A percentile compares a stretch with the other conserved stretches of the same genome.
Evolutionary conservation across 2,797 vertebrate species (phyloP).

Genomic region (Amblyraja radiata): DNA sequence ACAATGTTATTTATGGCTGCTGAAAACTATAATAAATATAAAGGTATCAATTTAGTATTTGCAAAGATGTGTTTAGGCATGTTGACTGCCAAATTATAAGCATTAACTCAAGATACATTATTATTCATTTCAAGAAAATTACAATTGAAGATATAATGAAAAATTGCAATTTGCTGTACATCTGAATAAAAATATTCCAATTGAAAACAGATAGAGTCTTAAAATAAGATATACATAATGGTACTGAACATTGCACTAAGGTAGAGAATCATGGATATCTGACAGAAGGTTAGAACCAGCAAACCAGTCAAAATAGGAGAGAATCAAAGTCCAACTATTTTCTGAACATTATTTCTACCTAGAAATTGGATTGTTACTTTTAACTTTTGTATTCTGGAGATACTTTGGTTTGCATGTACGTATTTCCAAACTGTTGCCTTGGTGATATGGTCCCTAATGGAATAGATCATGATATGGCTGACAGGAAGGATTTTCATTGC

Average conservation of each 20-base stretch:
- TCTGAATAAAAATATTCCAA: not conserved
- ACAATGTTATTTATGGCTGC: not conserved
- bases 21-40: not conserved
- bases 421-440: not conserved
- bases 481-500: not conserved
- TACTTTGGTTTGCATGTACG: not conserved
- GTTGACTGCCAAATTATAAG: not conserved
- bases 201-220: not conserved
- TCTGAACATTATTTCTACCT: not conserved
- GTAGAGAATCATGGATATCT: not conserved
- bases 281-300: not conserved
- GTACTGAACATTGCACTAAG: not conserved
- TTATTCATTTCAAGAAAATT: not conserved
- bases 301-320: not conserved
- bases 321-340: not conserved
- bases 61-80: not conserved
- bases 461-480: not conserved
- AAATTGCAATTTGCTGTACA: not conserved
- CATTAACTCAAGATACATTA: not conserved
- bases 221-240: not conserved
- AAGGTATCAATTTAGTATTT: not conserved
- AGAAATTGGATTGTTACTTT: not conserved
- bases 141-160: not conserved
- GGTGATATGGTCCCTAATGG: not conserved
- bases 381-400: not conserved